These are phyloP conservation scores for Chiloscyllium punctatum DNA, from an alignment of 2,797 vertebrate species.

Conservation along the genomic window DNA sequence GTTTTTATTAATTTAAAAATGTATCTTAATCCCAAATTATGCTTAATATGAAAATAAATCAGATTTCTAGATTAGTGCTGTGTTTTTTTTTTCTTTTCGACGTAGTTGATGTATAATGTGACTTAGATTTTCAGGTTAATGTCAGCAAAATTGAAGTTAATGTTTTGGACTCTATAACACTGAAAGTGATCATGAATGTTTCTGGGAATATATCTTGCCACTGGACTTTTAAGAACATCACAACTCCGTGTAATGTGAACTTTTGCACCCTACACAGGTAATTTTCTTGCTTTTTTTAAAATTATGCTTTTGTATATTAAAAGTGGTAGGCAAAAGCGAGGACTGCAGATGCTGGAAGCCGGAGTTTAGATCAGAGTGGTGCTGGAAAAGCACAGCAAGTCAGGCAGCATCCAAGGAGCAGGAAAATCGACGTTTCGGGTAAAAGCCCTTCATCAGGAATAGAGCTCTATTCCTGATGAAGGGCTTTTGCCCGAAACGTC, in stretches of 20 bases:
- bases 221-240: slow-evolving; percentile 55
- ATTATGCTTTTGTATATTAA: not conserved
- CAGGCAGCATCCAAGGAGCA: no score
- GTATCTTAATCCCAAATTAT: no score
- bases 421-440: no score
- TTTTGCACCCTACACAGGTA: slow-evolving; percentile 53
- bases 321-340: not conserved
- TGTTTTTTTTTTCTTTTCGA: not conserved
- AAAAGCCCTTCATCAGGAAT: no score
- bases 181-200: slow-evolving; percentile 54
- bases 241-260: slow-evolving; percentile 47
- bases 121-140: slow-evolving; percentile 34
- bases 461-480: no score
- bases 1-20: not conserved
- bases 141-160: slow-evolving; percentile 49
- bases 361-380: no score
- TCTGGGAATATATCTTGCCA: slow-evolving; percentile 53
- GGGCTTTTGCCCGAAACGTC: no score
- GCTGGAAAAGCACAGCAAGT: no score
- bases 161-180: slow-evolving; percentile 49
- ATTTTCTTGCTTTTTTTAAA: slow-evolving; percentile 24
- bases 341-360: no score
- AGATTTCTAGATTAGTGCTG: not conserved
- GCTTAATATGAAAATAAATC: no score
- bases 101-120: not conserved